These are phyloP conservation scores for Pluvianellus socialis DNA, from an alignment of 2,113 vertebrate species.

Conservation along the genomic window DNA sequence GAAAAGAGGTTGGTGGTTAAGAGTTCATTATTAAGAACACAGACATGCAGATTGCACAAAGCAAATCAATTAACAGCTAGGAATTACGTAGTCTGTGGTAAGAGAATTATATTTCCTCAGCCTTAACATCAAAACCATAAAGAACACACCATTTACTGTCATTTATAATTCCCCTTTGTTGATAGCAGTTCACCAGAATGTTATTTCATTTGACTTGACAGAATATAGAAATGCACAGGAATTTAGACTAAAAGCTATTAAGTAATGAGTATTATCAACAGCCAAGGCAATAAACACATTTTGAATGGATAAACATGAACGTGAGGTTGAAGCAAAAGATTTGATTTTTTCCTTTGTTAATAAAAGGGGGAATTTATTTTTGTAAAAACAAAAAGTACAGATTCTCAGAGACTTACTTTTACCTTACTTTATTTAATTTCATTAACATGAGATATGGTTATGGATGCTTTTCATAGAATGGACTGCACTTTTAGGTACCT, in stretches of 20 bases:
- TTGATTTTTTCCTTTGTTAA: not conserved
- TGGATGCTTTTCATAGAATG: not conserved
- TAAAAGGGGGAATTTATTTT: not conserved
- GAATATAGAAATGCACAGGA: not conserved
- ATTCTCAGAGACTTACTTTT: not conserved
- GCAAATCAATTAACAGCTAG: not conserved
- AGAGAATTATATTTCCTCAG: not conserved
- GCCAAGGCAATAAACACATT: not conserved
- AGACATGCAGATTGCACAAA: not conserved
- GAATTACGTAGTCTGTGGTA: not conserved
- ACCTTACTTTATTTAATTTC: not conserved
- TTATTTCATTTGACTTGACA: not conserved
- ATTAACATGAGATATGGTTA: not conserved
- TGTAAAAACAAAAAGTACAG: not conserved
- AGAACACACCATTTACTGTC: not conserved
- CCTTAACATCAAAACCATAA: not conserved
- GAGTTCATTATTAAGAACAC: not conserved
- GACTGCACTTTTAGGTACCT: not conserved
- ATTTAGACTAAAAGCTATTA: not conserved
- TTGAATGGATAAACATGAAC: not conserved
- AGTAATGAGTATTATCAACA: not conserved
- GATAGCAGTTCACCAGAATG: not conserved
- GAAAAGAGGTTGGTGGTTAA: not conserved
- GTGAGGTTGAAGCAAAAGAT: not conserved
- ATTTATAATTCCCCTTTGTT: not conserved